Conservation (phyloP, 2,113 vertebrate genomes). For the Prinia subflava region DNA sequence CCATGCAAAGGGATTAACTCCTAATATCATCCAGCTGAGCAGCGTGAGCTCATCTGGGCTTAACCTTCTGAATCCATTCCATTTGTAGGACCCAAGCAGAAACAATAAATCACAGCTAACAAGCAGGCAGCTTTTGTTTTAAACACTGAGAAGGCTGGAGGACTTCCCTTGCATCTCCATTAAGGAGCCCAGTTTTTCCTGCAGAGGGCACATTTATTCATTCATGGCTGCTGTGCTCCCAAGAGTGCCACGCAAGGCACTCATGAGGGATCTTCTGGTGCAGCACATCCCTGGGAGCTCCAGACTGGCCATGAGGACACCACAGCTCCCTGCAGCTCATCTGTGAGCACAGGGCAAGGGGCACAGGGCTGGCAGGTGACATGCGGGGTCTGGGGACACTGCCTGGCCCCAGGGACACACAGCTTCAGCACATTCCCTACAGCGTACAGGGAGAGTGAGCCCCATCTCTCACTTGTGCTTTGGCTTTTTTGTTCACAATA, state of each 20-base stretch:
- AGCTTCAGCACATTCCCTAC: not conserved
- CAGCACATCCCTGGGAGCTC: not conserved
- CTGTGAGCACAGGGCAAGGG: not conserved
- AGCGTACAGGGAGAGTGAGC: rapidly evolving
- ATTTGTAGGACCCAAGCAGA: constrained; percentile 16
- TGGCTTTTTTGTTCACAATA: not conserved
- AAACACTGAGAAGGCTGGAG: not conserved
- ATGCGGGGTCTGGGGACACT: not conserved
- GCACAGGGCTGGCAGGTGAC: not conserved
- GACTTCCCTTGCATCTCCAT: not conserved
- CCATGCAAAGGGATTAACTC: constrained; percentile 45
- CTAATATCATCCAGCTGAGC: constrained; percentile 62
- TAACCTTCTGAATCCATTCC: constrained; percentile 39
- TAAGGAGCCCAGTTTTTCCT: not conserved
- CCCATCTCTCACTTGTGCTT: not conserved
- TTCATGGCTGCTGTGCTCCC: not conserved
- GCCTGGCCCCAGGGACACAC: not conserved
- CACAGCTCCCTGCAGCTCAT: not conserved
- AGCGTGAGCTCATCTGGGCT: constrained; percentile 51
- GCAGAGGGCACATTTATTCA: not conserved
- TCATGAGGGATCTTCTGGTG: not conserved
- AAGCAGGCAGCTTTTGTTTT: not conserved
- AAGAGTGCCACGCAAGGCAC: not conserved
- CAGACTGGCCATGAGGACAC: rapidly evolving
- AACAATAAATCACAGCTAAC: constrained; percentile 2